A percentile compares a stretch with the other conserved stretches of the same genome.
These are phyloP conservation scores for Meteorus sp. DNA, from an alignment of 1,140 invertebrate genomes.

Conservation along the genomic window DNA sequence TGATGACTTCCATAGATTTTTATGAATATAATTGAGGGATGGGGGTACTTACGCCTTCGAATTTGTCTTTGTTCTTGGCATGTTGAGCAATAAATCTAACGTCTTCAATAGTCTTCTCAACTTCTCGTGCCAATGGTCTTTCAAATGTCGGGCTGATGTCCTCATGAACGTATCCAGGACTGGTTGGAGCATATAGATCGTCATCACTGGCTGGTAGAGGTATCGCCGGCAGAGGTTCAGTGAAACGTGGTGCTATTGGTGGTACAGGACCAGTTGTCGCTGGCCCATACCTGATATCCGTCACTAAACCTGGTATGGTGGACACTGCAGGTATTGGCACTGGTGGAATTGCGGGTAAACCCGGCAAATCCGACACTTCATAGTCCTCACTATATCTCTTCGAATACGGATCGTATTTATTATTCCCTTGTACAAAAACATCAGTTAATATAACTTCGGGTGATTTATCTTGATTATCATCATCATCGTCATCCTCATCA, in stretches of 20 bases:
- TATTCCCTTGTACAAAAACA: conserved; percentile 72
- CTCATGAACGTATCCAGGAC: conserved; percentile 59
- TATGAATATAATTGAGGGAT: too few species aligned
- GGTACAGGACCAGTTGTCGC: conserved; percentile 48
- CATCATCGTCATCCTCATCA: conserved; percentile 70
- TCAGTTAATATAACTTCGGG: conserved; percentile 71
- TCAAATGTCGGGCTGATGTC: conserved; percentile 80
- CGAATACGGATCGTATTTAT: conserved; percentile 66
- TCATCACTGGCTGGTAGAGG: conserved; percentile 75
- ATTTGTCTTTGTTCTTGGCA: conserved; percentile 91
- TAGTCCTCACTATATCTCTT: conserved; percentile 73
- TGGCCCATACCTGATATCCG: conserved; percentile 49
- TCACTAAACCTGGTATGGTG: conserved; percentile 38
- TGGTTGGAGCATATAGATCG: conserved; percentile 75
- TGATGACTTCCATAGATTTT: too few species aligned
- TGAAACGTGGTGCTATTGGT: conserved; percentile 64
- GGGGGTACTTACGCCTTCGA: conserved; percentile 81
- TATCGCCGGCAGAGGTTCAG: conserved; percentile 68
- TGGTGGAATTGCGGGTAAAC: conserved; percentile 43
- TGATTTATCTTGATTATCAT: conserved; percentile 62
- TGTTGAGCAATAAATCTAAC: conserved; percentile 93
- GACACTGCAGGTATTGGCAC: conserved; percentile 22
- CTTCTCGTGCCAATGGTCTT: conserved; percentile 71
- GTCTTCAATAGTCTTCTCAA: conserved; percentile 87
- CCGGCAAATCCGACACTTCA: conserved; percentile 68